Percentiles rank a stretch among this genome's conserved stretches.
Conservation (phyloP, 2,797 vertebrate species). For the Lutjanus campechanus region DNA sequence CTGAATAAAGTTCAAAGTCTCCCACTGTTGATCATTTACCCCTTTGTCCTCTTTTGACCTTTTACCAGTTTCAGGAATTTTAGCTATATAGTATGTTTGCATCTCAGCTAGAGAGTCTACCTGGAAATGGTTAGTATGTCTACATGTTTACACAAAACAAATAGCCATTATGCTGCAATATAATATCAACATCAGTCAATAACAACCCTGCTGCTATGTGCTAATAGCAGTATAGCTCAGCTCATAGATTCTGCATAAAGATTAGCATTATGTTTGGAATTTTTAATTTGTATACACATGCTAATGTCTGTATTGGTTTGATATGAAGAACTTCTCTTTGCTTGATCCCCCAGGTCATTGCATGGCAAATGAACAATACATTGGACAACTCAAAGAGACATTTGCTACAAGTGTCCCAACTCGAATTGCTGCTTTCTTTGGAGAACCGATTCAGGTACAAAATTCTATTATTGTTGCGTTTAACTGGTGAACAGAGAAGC, state of each 20-base stretch:
- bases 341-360: constrained; percentile 86
- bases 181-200: background rate
- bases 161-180: background rate
- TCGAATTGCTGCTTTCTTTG: constrained; percentile 93
- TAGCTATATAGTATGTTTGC: background rate
- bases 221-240: background rate
- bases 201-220: background rate
- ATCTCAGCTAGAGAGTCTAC: background rate
- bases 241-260: too few relatives aligned
- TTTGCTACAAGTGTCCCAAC: constrained; percentile 88
- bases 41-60: constrained; percentile 40
- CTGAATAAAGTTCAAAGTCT: constrained; percentile 62
- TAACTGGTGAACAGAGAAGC: too few relatives aligned
- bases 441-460: constrained; percentile 93
- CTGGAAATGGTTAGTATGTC: constrained; percentile 4
- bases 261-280: too few relatives aligned
- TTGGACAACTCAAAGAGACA: constrained; percentile 92
- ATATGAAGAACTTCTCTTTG: constrained; percentile 2
- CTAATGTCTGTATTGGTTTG: background rate
- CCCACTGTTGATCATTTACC: constrained; percentile 64
- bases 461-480: background rate
- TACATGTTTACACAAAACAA: constrained; percentile 6
- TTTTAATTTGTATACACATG: background rate
- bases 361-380: constrained; percentile 90
- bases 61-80: constrained; percentile 31